Percentiles rank a stretch among this genome's conserved stretches.
Evolutionary conservation across 2,888 invertebrate genomes (phyloP).

Genomic region (Erebia palarica): DNA sequence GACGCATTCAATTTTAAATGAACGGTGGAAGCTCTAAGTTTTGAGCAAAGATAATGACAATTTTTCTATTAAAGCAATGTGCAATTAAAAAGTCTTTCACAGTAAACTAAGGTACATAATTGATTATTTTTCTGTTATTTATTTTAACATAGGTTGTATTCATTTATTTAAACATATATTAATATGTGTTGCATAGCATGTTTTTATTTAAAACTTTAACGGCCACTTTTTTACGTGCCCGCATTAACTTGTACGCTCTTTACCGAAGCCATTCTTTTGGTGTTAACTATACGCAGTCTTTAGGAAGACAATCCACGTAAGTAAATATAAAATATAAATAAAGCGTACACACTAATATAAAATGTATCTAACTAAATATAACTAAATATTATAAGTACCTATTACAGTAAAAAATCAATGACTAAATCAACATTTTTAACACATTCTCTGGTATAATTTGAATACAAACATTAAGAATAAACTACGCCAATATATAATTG

Average conservation of each 20-base stretch:
- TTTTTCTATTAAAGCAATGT: constrained; percentile 36
- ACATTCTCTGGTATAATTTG: constrained; percentile 32
- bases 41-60: constrained; percentile 62
- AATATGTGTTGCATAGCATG: constrained; percentile 9
- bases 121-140: constrained; percentile 9
- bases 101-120: constrained; percentile 23
- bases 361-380: constrained; percentile 25
- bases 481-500: constrained; percentile 56
- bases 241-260: constrained; percentile 28
- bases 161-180: not conserved
- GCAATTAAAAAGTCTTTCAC: constrained; percentile 37
- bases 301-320: constrained; percentile 40
- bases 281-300: constrained; percentile 36
- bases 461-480: constrained; percentile 36
- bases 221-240: constrained; percentile 23
- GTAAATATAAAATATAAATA: constrained; percentile 27
- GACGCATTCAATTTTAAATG: constrained; percentile 36
- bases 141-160: not conserved
- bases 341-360: constrained; percentile 33
- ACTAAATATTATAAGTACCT: constrained; percentile 27
- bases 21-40: constrained; percentile 63
- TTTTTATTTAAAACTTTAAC: constrained; percentile 22
- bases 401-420: constrained; percentile 23
- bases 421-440: constrained; percentile 30
- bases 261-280: constrained; percentile 34